Percentiles rank a stretch among this genome's conserved stretches.
phyloP scores from a whole-genome alignment of 2,888 invertebrate genomes.

The Resseliella maxima region DNA sequence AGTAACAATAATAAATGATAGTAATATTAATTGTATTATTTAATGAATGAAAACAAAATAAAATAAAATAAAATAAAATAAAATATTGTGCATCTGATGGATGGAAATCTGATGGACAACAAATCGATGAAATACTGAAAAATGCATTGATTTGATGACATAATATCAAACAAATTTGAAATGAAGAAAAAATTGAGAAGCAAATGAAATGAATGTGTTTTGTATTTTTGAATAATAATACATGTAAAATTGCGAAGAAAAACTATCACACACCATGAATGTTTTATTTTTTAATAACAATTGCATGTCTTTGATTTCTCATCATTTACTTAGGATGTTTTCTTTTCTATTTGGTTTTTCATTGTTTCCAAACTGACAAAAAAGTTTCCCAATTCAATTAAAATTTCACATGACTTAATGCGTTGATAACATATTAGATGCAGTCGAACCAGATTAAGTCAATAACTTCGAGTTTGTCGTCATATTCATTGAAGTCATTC shows the following conservation, averaged over 20 bases:
- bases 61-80: no score
- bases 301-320: neutral
- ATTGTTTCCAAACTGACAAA: neutral
- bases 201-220: slow-evolving; percentile 49
- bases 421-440: no score
- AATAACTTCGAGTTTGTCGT: slow-evolving; percentile 10
- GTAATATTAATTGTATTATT: slow-evolving; percentile 30
- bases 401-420: slow-evolving; percentile 13
- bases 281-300: neutral
- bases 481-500: slow-evolving; percentile 22
- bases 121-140: slow-evolving; percentile 22
- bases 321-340: neutral
- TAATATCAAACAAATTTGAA: no score
- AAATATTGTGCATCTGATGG: neutral
- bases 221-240: slow-evolving; percentile 53
- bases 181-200: no score
- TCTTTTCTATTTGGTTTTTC: no score
- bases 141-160: slow-evolving; percentile 41
- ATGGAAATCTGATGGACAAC: neutral
- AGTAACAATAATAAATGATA: slow-evolving; percentile 27
- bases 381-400: neutral
- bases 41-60: neutral
- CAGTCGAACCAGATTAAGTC: no score
- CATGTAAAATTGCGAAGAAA: slow-evolving; percentile 39
- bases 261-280: neutral